A percentile compares a stretch with the other conserved stretches of the same genome.
phyloP scores from a whole-genome alignment of 2,888 invertebrate species.

The Agelastica alni region DNA sequence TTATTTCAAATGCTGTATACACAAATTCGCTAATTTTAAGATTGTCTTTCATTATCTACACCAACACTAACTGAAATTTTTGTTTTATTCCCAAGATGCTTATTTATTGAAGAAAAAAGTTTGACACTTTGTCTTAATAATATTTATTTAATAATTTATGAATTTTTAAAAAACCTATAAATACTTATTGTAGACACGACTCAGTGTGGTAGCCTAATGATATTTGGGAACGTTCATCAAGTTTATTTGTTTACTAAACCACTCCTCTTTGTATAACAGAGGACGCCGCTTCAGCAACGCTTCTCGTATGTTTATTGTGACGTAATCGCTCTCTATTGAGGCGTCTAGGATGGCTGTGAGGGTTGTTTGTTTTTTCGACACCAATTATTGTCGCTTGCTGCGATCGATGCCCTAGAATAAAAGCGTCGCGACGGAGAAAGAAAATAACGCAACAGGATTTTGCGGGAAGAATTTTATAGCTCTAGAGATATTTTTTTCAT shows the following conservation, averaged over 20 bases:
- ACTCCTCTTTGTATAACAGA: slow-evolving; percentile 37
- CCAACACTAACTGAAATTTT: too few species aligned
- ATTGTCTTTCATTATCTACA: too few species aligned
- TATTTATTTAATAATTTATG: too few species aligned
- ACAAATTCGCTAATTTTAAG: too few species aligned
- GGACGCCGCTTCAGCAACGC: slow-evolving; percentile 17
- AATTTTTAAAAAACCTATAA: too few species aligned
- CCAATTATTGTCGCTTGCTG: slow-evolving; percentile 21
- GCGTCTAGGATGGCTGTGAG: slow-evolving; percentile 21
- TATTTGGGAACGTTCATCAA: slow-evolving; percentile 55
- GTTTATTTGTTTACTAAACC: slow-evolving; percentile 52
- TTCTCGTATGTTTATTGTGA: slow-evolving; percentile 26
- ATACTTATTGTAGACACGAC: slow-evolving; percentile 14
- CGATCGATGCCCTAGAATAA: slow-evolving; percentile 22
- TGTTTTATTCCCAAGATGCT: too few species aligned
- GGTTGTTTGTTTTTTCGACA: slow-evolving; percentile 25
- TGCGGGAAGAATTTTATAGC: neutral
- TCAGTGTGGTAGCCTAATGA: slow-evolving; percentile 47
- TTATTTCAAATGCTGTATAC: too few species aligned
- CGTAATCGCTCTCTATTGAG: slow-evolving; percentile 31
- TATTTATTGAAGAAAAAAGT: too few species aligned
- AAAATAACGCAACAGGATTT: slow-evolving; percentile 10
- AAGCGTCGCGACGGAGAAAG: neutral
- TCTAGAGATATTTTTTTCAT: neutral
- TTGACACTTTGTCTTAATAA: too few species aligned